A percentile compares a stretch with the other conserved stretches of the same genome.
These are phyloP conservation scores for Andrena camellia DNA, from an alignment of 2,888 invertebrate genomes.

Conservation along the genomic window DNA sequence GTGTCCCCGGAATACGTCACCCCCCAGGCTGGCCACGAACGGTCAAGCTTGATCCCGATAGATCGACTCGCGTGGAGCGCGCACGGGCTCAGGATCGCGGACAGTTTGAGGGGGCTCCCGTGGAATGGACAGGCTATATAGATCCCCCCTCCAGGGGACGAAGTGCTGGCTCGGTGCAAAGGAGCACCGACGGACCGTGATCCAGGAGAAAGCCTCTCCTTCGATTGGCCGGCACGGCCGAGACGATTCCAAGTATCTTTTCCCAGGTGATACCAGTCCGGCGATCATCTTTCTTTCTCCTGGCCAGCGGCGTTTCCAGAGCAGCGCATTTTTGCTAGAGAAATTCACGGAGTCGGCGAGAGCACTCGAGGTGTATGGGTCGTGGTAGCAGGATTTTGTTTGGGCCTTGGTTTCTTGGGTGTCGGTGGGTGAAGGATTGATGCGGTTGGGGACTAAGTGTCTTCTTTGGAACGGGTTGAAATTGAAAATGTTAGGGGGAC, in stretches of 20 bases:
- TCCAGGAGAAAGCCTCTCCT: slow-evolving; percentile 79
- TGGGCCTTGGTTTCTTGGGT: not conserved
- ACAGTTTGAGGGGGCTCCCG: slow-evolving; percentile 79
- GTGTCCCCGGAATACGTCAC: not conserved
- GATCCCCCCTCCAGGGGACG: slow-evolving; percentile 77
- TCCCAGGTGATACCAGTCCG: slow-evolving; percentile 21
- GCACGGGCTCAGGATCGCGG: slow-evolving; percentile 73
- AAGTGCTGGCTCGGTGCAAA: slow-evolving; percentile 47
- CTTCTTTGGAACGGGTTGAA: too few species aligned
- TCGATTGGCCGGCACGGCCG: slow-evolving; percentile 61
- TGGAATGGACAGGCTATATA: slow-evolving; percentile 80
- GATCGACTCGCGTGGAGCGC: slow-evolving; percentile 44
- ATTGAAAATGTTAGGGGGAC: too few species aligned
- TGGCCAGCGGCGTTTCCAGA: not conserved
- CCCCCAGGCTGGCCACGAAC: not conserved
- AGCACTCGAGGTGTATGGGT: not conserved
- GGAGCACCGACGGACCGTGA: slow-evolving; percentile 67
- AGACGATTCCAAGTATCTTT: slow-evolving; percentile 39
- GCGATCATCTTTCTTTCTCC: slow-evolving; percentile 5
- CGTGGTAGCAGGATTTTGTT: not conserved
- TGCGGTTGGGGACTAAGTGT: too few species aligned
- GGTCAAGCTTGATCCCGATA: slow-evolving; percentile 8
- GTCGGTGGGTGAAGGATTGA: not conserved
- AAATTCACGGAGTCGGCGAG: slow-evolving; percentile 24
- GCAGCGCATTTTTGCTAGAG: slow-evolving; percentile 42